Conservation (phyloP, 2,888 invertebrate genomes). For the Ochlodes sylvanus region DNA sequence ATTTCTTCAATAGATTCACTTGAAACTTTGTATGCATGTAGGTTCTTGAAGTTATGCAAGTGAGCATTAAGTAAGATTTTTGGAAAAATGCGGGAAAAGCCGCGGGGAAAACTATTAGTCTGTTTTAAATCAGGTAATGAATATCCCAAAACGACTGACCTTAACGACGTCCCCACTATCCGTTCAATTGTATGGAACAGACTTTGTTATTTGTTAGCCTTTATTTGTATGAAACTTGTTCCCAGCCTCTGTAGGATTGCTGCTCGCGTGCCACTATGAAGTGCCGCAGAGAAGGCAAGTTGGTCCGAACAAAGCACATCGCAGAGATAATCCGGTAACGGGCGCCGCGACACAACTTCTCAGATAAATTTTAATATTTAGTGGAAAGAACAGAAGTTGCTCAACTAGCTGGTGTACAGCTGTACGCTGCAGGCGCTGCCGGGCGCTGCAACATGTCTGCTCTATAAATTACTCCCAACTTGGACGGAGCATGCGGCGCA, state of each 20-base stretch:
- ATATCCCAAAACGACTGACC: not conserved
- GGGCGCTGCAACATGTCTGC: constrained; percentile 30
- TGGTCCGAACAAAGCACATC: constrained; percentile 25
- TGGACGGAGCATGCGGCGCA: not conserved
- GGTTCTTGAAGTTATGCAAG: no score
- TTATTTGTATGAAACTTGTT: no score
- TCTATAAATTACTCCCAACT: constrained; percentile 30
- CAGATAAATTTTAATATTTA: constrained; percentile 37
- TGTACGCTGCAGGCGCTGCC: constrained; percentile 13
- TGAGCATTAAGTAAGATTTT: no score
- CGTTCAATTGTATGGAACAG: no score
- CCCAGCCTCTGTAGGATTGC: not conserved
- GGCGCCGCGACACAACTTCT: constrained; percentile 28
- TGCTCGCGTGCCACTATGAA: not conserved
- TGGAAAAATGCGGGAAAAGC: no score
- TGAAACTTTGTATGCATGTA: no score
- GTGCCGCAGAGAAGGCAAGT: constrained; percentile 13
- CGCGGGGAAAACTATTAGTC: no score
- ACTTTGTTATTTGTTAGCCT: no score
- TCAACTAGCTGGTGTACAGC: constrained; percentile 20
- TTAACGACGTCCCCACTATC: no score
- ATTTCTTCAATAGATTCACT: no score
- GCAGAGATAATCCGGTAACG: constrained; percentile 28
- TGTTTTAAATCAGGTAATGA: no score
- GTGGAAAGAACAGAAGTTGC: constrained; percentile 29